Percentiles rank a stretch among this genome's conserved stretches.
These are phyloP conservation scores for Protaetia brevitarsis DNA, from an alignment of 1,140 invertebrate genomes.

Conservation along the genomic window DNA sequence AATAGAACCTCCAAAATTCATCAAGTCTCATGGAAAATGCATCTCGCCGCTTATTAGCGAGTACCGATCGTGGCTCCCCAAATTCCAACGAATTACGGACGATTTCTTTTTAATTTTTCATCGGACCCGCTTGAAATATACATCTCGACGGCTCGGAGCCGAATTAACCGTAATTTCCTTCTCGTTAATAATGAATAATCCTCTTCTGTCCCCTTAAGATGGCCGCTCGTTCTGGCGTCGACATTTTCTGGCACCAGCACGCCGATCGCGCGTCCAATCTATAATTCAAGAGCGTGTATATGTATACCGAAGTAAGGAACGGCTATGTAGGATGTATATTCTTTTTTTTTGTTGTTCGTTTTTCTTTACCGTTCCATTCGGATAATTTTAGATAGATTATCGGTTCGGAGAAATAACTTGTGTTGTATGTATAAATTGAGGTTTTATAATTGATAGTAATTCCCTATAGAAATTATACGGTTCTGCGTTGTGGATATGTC, in stretches of 20 bases:
- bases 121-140: not conserved
- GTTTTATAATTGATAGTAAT: constrained; percentile 16
- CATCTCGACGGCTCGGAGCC: constrained; percentile 5
- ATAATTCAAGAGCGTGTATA: constrained; percentile 7
- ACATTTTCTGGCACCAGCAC: not conserved
- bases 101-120: constrained; percentile 9
- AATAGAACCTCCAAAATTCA: not conserved
- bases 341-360: not conserved
- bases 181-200: constrained; percentile 5
- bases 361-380: constrained; percentile 5
- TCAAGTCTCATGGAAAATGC: not conserved
- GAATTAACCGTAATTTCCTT: constrained; percentile 11
- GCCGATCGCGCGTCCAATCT: not conserved
- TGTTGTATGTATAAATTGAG: constrained; percentile 18
- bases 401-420: constrained; percentile 13
- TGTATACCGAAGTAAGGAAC: not conserved
- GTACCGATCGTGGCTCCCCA: not conserved
- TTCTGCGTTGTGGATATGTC: not conserved
- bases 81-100: constrained; percentile 7
- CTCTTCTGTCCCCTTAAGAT: not conserved
- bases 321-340: not conserved
- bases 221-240: not conserved
- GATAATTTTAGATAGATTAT: constrained; percentile 7
- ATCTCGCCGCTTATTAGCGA: not conserved
- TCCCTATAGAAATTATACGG: constrained; percentile 5